phyloP scores from a whole-genome alignment of 2,797 vertebrate species.

The Trachops cirrhosus region DNA sequence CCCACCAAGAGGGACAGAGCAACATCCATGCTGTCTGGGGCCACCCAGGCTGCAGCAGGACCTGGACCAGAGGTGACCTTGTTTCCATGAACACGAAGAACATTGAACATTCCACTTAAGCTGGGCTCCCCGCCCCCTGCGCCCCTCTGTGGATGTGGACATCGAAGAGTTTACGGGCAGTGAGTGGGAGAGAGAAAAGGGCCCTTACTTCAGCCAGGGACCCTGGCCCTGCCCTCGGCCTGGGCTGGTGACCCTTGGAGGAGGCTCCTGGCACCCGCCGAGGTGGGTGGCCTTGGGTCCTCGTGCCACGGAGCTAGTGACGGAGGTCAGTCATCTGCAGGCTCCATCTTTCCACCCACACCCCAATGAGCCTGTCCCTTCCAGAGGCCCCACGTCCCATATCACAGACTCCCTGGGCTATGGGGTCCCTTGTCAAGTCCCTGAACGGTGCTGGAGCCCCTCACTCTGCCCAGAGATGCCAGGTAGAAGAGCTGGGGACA shows the following conservation, averaged over 20 bases:
- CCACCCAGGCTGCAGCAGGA: neutral
- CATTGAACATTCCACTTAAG: too few relatives aligned
- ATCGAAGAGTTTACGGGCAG: neutral
- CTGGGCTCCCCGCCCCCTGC: neutral
- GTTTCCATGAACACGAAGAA: neutral
- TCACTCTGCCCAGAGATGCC: neutral
- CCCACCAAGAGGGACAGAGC: rapidly evolving
- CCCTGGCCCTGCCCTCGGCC: neutral
- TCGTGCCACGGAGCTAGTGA: neutral
- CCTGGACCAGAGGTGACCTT: neutral
- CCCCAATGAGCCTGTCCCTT: neutral
- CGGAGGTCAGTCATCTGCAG: neutral
- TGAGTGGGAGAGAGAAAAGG: neutral
- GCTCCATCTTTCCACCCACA: neutral
- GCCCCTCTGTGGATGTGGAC: neutral
- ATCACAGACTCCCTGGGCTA: neutral
- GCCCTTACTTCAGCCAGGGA: neutral
- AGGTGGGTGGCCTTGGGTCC: too few relatives aligned
- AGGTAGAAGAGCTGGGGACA: neutral
- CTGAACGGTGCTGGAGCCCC: neutral
- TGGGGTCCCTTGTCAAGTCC: neutral
- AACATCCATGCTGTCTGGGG: neutral
- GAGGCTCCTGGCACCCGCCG: neutral
- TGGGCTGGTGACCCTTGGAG: neutral
- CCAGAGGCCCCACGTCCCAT: neutral